Evolutionary conservation across 2,888 invertebrate species (phyloP).

Genomic region (Orthosia gracilis): DNA sequence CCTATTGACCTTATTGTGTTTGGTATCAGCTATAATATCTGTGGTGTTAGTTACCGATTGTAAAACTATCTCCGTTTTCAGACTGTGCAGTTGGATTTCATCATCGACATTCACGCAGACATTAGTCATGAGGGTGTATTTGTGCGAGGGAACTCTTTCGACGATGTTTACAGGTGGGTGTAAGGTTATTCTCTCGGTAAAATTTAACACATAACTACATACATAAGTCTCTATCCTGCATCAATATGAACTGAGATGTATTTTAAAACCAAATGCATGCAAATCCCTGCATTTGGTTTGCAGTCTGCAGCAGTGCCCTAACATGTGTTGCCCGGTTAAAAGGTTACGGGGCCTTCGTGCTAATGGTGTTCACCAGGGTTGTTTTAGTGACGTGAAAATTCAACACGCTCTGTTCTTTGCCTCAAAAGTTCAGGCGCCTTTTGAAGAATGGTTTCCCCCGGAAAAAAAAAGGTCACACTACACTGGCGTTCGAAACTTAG

Average conservation of each 20-base stretch:
- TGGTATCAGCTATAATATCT: too few species aligned
- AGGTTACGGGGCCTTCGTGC: too few species aligned
- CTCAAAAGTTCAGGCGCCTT: too few species aligned
- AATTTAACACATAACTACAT: not conserved
- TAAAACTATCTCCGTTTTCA: conserved; percentile 69
- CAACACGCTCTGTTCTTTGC: too few species aligned
- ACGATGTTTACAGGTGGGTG: conserved; percentile 95
- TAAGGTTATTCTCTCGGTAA: not conserved
- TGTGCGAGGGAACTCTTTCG: conserved; percentile 98
- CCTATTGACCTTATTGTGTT: too few species aligned
- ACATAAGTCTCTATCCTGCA: not conserved
- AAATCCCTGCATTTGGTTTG: too few species aligned
- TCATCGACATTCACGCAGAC: conserved; percentile 98
- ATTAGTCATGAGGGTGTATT: conserved; percentile 98
- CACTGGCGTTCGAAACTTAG: not conserved
- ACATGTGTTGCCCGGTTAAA: too few species aligned
- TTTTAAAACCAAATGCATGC: not conserved
- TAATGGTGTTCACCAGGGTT: too few species aligned
- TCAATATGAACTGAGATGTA: not conserved
- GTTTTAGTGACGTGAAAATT: too few species aligned
- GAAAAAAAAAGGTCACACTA: too few species aligned
- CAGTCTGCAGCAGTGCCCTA: too few species aligned
- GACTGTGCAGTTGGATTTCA: conserved; percentile 95
- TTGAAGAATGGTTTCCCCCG: too few species aligned
- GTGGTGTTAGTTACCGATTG: not conserved